phyloP scores from a whole-genome alignment of 2,888 invertebrate genomes.

The Nemoura dubitans region DNA sequence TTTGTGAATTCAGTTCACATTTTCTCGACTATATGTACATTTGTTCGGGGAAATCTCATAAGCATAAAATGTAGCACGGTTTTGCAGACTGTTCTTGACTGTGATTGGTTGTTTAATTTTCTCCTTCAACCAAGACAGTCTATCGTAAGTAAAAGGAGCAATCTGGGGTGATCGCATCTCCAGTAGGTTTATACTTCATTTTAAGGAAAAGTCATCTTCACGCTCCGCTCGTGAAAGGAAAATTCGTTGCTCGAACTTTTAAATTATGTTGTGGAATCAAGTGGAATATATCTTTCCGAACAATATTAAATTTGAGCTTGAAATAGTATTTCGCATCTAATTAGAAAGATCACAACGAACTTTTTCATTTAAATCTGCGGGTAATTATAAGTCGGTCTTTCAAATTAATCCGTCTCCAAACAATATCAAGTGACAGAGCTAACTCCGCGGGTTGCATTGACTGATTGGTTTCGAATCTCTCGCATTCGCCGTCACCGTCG shows the following conservation, averaged over 20 bases:
- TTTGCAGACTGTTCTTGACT: not conserved
- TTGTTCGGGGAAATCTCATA: not conserved
- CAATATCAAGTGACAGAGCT: not conserved
- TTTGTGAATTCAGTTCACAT: not conserved
- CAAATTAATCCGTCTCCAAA: not conserved
- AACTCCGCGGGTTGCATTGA: not conserved
- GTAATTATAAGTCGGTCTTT: not conserved
- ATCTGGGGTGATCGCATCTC: not conserved
- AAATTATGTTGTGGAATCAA: not conserved
- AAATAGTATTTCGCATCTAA: not conserved
- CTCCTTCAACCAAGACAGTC: not conserved
- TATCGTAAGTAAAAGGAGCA: not conserved
- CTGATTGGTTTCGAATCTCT: conserved; percentile 22
- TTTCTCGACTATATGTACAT: not conserved
- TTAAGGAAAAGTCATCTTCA: not conserved
- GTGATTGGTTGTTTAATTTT: not conserved
- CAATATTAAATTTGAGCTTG: not conserved
- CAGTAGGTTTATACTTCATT: not conserved
- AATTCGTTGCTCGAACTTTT: too few relatives aligned
- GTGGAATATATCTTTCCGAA: not conserved
- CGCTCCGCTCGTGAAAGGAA: not conserved
- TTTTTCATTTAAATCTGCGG: not conserved
- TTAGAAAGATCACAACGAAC: not conserved
- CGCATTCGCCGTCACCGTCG: not conserved
- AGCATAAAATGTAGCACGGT: not conserved